Evolutionary conservation across 2,113 vertebrate species (phyloP).

Genomic region (Pelecanus crispus): DNA sequence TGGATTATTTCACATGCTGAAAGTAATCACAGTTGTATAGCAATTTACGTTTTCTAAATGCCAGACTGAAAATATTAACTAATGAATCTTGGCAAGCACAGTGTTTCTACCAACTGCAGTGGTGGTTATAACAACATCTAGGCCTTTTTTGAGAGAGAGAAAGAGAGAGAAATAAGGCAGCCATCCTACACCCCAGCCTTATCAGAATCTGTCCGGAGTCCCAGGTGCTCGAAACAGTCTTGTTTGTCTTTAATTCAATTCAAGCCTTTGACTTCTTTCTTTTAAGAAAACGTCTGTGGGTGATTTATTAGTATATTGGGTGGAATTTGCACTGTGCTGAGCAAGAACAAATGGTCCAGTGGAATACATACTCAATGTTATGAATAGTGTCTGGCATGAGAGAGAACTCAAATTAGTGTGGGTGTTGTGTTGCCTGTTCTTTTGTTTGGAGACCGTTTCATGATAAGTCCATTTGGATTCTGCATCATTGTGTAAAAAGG

Average conservation of each 20-base stretch:
- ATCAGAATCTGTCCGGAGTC: background rate
- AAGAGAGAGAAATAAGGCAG: background rate
- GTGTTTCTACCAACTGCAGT: background rate
- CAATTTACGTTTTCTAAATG: slow-evolving; percentile 32
- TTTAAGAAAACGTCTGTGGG: background rate
- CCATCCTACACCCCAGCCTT: background rate
- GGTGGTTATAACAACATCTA: background rate
- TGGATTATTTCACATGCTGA: slow-evolving; percentile 31
- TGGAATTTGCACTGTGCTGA: background rate
- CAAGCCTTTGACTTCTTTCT: background rate
- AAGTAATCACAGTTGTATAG: slow-evolving; percentile 43
- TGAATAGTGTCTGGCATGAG: background rate
- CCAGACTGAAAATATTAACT: slow-evolving; percentile 43
- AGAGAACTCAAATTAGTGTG: background rate
- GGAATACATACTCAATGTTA: background rate
- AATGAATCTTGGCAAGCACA: background rate
- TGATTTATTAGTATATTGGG: slow-evolving; percentile 1
- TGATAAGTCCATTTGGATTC: background rate
- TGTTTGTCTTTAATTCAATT: background rate
- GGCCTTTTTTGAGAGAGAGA: background rate
- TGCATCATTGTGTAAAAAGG: background rate
- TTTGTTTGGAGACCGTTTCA: background rate
- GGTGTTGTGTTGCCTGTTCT: background rate
- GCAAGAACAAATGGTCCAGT: background rate
- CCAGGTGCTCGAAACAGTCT: background rate